Base-by-base conservation (phyloP, 2,113 vertebrate genomes). In the Noctilio leporinus region DNA sequence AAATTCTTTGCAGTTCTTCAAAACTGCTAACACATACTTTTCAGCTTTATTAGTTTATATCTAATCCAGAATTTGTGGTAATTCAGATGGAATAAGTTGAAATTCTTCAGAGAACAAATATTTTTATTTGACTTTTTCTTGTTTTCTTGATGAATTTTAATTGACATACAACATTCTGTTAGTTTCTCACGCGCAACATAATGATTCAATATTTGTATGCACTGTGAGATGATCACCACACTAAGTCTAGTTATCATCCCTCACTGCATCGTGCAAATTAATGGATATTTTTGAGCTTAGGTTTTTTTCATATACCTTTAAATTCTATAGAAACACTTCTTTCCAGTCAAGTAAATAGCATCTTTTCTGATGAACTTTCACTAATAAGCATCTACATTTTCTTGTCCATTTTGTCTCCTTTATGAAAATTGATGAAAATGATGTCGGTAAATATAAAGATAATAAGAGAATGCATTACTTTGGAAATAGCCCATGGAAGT, bases 301-400 rank as follows among this genome's bases (percentile, higher is more conserved):
- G 24, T 94, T 96, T 40, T 95, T 96, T 90, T 91, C 62, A 72
- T 78, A 20, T 94, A 85, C 26, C 43, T 49, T 95, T 94, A 80
- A 92, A 77, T 91, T 69, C 43, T 94, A 6, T 85, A 90, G 76
- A 77, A 94, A 59, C 38, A 76, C 53, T 26, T 84, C 26, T 64
- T 76, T 86, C 35, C 20, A 83, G 62, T 94, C 47, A 92, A 85
- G 55, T 95, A 95, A 86, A 53, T 95, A 65, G 43, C 49, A 67
- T 90, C 40, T 86, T 95, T 96, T 75, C 40, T 82, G 69, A 77
- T 95, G 62, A 94, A 62, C 51, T 83, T 96, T 75, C 83, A 80
- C 59, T 91, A 96, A 59, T 51, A 45, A 89, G 67, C 38, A 89
- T 78, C 47, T 94, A 28, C 7, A 30, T 95, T 93, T 96, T 67